These are phyloP conservation scores for Nixonia krombeini DNA, from an alignment of 1,140 invertebrate genomes.

Conservation along the genomic window DNA sequence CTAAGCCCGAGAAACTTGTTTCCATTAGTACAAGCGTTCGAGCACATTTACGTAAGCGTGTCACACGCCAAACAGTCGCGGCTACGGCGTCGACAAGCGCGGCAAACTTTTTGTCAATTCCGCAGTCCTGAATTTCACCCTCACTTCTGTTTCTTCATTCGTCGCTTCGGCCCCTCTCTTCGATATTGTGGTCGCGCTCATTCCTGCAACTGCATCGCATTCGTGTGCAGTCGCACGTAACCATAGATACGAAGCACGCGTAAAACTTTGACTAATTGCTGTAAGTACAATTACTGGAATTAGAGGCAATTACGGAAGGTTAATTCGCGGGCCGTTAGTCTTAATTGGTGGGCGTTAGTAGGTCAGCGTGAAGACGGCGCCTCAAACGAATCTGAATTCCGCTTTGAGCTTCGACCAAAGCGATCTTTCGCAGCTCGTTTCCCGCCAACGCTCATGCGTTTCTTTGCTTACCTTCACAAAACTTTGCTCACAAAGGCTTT, in stretches of 20 bases:
- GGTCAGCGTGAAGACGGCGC: conserved; percentile 47
- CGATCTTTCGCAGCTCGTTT: no score
- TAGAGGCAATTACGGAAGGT: conserved; percentile 61
- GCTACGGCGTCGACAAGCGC: conserved; percentile 17
- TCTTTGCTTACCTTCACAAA: no score
- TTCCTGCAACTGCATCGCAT: conserved; percentile 13
- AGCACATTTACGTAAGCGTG: conserved; percentile 45
- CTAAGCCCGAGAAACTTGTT: conserved; percentile 34
- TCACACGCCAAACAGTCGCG: conserved; percentile 25
- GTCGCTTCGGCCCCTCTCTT: conserved; percentile 19
- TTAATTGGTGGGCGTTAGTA: conserved; percentile 62
- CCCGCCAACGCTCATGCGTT: no score
- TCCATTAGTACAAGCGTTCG: conserved; percentile 47
- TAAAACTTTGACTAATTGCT: conserved; percentile 61
- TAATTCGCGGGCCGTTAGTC: conserved; percentile 60
- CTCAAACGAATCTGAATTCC: conserved; percentile 38
- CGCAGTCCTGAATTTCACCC: conserved; percentile 22
- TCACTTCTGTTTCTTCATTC: conserved; percentile 22
- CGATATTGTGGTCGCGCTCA: conserved; percentile 21
- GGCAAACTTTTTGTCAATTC: conserved; percentile 46
- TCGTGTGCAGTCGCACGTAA: conserved; percentile 17
- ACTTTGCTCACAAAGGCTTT: no score
- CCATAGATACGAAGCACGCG: conserved; percentile 34
- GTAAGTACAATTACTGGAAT: conserved; percentile 60
- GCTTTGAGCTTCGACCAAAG: not conserved